Evolutionary conservation across 92 coral and sea anemone species (phyloP).

Genomic region (Ricordea florida): DNA sequence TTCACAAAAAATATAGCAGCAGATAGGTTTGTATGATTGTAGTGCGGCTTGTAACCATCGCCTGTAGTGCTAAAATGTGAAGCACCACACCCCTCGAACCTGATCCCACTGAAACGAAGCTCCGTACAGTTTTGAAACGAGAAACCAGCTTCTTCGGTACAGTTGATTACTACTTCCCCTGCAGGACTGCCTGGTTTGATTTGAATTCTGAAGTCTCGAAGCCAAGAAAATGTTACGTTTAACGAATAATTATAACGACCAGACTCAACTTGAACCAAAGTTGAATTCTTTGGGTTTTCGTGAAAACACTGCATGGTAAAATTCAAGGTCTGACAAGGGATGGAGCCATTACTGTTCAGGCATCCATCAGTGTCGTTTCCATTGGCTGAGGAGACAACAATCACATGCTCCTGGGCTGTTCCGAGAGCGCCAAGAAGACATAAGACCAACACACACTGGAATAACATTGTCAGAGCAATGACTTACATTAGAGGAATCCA

Average conservation of each 20-base stretch:
- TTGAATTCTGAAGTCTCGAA: conserved; percentile 29
- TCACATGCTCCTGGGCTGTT: too few relatives aligned
- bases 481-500: too few relatives aligned
- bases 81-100: conserved; percentile 53
- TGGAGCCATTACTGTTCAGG: not conserved
- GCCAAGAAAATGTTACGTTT: conserved; percentile 19
- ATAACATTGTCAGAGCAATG: too few relatives aligned
- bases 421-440: too few relatives aligned
- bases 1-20: conserved; percentile 63
- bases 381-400: not conserved
- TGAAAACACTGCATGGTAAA: conserved; percentile 32
- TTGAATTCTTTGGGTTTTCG: not conserved
- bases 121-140: conserved; percentile 39
- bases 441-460: too few relatives aligned
- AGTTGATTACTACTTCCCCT: too few relatives aligned
- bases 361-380: not conserved
- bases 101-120: conserved; percentile 21
- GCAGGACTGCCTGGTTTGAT: too few relatives aligned
- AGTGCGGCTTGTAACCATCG: not conserved
- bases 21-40: conserved; percentile 14
- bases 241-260: conserved; percentile 16
- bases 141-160: conserved; percentile 36
- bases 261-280: not conserved
- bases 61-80: conserved; percentile 53
- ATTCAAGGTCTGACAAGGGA: conserved; percentile 56